Evolutionary conservation across 2,888 invertebrate species (phyloP), one percentile per base, ranked within the genome.

Genomic region (Listrodromus nycthemerus): DNA sequence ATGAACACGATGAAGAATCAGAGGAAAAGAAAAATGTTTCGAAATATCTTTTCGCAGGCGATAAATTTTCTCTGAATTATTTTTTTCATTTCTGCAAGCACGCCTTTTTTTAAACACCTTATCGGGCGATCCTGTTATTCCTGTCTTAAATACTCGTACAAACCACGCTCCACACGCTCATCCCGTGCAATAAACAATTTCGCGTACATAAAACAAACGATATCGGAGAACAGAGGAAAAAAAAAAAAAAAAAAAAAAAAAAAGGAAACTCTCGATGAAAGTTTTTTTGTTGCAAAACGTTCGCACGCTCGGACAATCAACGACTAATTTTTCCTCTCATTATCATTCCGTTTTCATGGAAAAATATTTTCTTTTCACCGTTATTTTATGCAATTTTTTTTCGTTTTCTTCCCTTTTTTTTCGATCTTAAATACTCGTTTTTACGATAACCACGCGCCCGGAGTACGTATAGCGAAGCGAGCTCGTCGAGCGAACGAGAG

Each of bases 391-490:
- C n/a, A 5, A 30, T 19, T 19, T 21, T 2, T 48, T 4, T 0
- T 6, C n/a, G n/a, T n/a, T 33, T 6, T 33, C 33, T 6, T 33
- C 8, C 4, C 27, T 69, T 33, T 69, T 77, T 50, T 63, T 16
- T 6, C 24, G 24, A 61, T 63, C 48, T 48, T 33, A 69, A 70
- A 78, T 70, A 21, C 24, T 70, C 69, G 63, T 78, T 78, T 50
- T 78, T 50, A 70, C 69, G 61, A 70, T 69, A 61, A 77, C 45
- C 58, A 69, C 58, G 19, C 61, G 61, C 50, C 61, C 61, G 50
- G 45, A n/a, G n/a, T 67, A 52, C 37, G 19, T 67, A 45, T 10
- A 77, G 13, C 33, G 48, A 27, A 21, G n/a, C 24, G 69, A 37
- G 55, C 21, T 63, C 24, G 30, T 33, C n/a, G 30, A 8, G 16